A percentile compares a stretch with the other conserved stretches of the same genome.
Evolutionary conservation across 2,888 invertebrate species (phyloP).

Genomic region (Teleogryllus oceanicus): DNA sequence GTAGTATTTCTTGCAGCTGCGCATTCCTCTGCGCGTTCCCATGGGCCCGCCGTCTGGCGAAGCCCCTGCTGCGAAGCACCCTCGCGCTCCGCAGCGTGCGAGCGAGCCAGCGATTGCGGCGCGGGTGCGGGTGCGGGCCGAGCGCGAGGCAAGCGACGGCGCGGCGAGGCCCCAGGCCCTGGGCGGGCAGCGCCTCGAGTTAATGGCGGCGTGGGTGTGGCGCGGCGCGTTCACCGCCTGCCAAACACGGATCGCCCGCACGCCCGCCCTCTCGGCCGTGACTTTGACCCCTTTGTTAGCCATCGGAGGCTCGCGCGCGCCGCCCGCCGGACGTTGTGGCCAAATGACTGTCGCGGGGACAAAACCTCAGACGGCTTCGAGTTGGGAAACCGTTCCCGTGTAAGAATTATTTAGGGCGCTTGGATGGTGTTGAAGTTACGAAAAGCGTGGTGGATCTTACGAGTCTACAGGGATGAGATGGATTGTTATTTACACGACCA

Average conservation of each 20-base stretch:
- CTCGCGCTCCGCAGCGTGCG: neutral
- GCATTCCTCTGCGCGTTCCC: neutral
- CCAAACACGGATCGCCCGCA: neutral
- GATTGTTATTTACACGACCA: too few relatives aligned
- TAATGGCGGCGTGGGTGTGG: conserved; percentile 9
- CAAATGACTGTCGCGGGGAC: too few relatives aligned
- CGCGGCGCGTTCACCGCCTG: neutral
- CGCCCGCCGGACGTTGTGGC: too few relatives aligned
- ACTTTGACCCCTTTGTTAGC: conserved; percentile 6
- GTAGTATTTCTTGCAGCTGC: neutral
- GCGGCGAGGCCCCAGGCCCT: neutral
- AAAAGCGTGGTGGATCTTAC: too few relatives aligned
- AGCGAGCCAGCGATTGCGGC: neutral
- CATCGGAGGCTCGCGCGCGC: neutral
- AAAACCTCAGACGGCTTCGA: too few relatives aligned
- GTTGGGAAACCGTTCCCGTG: too few relatives aligned
- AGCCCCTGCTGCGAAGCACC: too few relatives aligned
- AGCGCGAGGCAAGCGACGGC: neutral
- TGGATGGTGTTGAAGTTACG: too few relatives aligned
- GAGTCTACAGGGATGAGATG: too few relatives aligned
- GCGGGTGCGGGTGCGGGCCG: neutral
- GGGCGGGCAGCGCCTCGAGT: neutral
- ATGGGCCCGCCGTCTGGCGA: too few relatives aligned
- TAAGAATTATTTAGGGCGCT: too few relatives aligned
- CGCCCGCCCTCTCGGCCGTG: neutral